Conservation (phyloP, 2,888 invertebrate species). For the Siphonodentalium dalli region DNA sequence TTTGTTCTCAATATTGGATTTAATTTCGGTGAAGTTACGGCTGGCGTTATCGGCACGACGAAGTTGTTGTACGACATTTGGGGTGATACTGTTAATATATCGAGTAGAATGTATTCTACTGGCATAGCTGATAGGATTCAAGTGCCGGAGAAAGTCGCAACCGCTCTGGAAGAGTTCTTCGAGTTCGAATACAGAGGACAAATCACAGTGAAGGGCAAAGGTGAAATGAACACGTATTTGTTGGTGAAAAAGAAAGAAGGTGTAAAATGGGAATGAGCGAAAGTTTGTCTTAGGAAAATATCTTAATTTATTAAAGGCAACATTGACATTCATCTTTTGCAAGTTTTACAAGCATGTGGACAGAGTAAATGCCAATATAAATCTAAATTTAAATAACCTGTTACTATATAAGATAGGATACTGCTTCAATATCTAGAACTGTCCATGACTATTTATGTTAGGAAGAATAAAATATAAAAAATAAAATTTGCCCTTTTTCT, state of each 20-base stretch:
- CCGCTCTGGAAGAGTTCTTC: slow-evolving; percentile 76
- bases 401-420: no score
- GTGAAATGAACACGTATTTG: slow-evolving; percentile 90
- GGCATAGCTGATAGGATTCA: slow-evolving; percentile 83
- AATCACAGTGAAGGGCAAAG: slow-evolving; percentile 96
- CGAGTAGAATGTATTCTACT: slow-evolving; percentile 96
- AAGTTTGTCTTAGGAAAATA: no score
- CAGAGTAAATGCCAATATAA: no score
- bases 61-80: slow-evolving; percentile 97
- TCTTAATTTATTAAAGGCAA: no score
- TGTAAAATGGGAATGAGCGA: slow-evolving; percentile 38
- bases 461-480: no score
- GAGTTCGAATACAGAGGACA: slow-evolving; percentile 91
- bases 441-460: no score
- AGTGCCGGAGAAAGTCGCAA: slow-evolving; percentile 62
- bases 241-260: slow-evolving; percentile 58
- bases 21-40: slow-evolving; percentile 94
- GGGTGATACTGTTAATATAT: slow-evolving; percentile 98
- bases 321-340: no score
- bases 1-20: slow-evolving; percentile 75
- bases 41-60: slow-evolving; percentile 93
- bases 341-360: no score
- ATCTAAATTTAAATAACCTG: no score
- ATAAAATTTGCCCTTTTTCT: no score
- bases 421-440: no score